Base-by-base conservation (phyloP, 35 echinoderm and acorn worm species). In the Apostichopus japonicus region DNA sequence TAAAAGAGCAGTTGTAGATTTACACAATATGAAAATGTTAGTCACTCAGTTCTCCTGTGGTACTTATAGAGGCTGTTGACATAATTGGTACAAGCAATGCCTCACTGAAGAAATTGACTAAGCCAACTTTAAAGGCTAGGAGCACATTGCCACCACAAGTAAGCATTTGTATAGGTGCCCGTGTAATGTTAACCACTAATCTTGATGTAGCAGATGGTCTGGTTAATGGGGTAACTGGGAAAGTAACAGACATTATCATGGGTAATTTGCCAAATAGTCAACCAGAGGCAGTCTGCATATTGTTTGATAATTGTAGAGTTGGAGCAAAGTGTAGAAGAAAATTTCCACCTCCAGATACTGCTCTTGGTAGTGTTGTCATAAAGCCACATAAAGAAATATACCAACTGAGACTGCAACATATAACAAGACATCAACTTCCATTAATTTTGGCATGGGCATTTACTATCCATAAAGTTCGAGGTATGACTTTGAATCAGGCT, bases 351-450 rank as follows among this genome's bases (percentile, higher is more conserved):
- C 63, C 0, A 33, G 73, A 83, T 91, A 54, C 58, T 17, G 15
- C 71, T 24, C 79, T 53, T 16, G 77, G 8, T 51, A 77, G 65
- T 79, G 84, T 93, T 59, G 44, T 77, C 54, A 65, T 88, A 51
- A 58, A 24, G 56, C 73, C 67, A 2, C 67, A 87, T 79, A 15
- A 88, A 57, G 92, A 79, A 87, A 91, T 65, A n/a, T 55, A 87
- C 87, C 23, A 84, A 87, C 70, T 92, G 1, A 44, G 21, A 8
- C 80, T 78, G 58, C 11, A 92, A 14, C n/a, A 77, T 79, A 24
- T 57, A 78, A 87, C 67, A 54, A 54, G 90, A 8, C 62, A 92
- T 19, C 94, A 95, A 27, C 92, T 84, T 24, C 80, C 80, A 19
- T 58, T 84, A 56, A 84, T 81, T 56, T 57, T 57, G 10, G 80